These are phyloP conservation scores for Timandra comae DNA, from an alignment of 2,888 invertebrate species.

Conservation along the genomic window DNA sequence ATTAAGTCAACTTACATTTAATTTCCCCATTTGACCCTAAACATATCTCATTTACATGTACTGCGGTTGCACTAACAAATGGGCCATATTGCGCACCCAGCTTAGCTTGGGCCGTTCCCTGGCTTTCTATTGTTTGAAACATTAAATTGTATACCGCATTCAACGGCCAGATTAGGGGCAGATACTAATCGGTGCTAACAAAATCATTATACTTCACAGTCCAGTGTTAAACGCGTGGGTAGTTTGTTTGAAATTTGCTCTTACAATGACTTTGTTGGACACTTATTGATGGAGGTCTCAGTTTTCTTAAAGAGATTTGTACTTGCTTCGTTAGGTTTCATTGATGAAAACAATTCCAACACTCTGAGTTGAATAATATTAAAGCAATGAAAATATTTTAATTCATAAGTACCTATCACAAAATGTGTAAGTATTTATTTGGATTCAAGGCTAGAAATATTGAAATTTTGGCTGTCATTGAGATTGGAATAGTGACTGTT, in stretches of 20 bases:
- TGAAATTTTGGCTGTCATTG: too few species aligned
- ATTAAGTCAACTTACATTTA: conserved; percentile 16
- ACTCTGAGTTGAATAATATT: too few species aligned
- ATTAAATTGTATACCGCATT: conserved; percentile 24
- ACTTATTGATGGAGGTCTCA: not conserved
- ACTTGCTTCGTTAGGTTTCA: too few species aligned
- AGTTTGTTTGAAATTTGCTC: conserved; percentile 2
- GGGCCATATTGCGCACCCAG: conserved; percentile 11
- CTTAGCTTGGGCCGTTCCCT: conserved; percentile 13
- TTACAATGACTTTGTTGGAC: too few species aligned
- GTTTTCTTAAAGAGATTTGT: too few species aligned
- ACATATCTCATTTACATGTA: conserved; percentile 28
- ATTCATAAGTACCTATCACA: too few species aligned
- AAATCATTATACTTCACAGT: conserved; percentile 31
- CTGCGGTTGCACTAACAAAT: conserved; percentile 20
- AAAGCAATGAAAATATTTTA: too few species aligned
- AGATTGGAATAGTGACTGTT: too few species aligned
- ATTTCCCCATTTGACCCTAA: conserved; percentile 23
- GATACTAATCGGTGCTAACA: conserved; percentile 43
- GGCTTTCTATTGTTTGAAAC: conserved; percentile 25
- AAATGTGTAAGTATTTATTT: too few species aligned
- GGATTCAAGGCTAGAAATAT: too few species aligned
- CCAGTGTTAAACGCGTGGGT: conserved; percentile 17
- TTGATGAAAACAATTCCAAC: too few species aligned
- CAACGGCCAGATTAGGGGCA: conserved; percentile 28